Percentiles rank a stretch among this genome's conserved stretches.
Evolutionary conservation across 2,888 invertebrate genomes (phyloP).

Genomic region (Exephanes ischioxanthus): DNA sequence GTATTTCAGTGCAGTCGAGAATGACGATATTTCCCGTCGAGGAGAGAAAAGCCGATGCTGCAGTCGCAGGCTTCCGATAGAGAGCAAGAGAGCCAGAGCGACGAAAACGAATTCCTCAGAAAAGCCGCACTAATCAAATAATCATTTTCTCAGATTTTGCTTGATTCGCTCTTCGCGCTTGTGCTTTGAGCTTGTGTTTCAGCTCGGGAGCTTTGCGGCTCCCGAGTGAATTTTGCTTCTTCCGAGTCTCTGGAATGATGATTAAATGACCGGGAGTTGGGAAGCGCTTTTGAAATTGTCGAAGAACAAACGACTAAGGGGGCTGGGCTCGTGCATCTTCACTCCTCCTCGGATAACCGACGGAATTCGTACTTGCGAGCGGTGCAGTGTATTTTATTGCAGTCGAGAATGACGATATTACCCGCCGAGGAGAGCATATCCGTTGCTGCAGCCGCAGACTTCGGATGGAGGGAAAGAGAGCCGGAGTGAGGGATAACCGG

Average conservation of each 20-base stretch:
- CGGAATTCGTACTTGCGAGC: neutral
- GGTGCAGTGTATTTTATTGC: constrained; percentile 13
- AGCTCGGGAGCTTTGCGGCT: neutral
- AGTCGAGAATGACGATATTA: constrained; percentile 56
- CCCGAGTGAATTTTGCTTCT: constrained; percentile 6
- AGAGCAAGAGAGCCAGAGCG: neutral
- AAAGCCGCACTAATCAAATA: constrained; percentile 17
- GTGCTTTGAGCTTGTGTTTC: neutral
- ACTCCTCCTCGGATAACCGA: constrained; percentile 16
- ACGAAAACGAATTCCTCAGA: neutral
- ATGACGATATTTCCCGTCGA: constrained; percentile 51
- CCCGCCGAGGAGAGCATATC: constrained; percentile 54
- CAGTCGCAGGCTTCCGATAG: constrained; percentile 31
- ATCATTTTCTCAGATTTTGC: constrained; percentile 1
- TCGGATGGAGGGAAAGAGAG: constrained; percentile 13
- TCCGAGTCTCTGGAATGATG: constrained; percentile 12
- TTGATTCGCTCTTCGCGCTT: constrained; percentile 1
- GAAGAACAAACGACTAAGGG: constrained; percentile 10
- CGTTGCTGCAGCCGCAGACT: constrained; percentile 44
- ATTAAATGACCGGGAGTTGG: constrained; percentile 33
- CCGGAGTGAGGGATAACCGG: constrained; percentile 12
- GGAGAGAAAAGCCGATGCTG: constrained; percentile 47
- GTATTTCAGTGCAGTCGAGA: constrained; percentile 18
- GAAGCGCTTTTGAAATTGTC: constrained; percentile 36
- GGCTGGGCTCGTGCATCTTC: constrained; percentile 18